These are phyloP conservation scores for Glandiceps talaboti DNA, from an alignment of 53 echinoderm and acorn worm species.

Conservation along the genomic window DNA sequence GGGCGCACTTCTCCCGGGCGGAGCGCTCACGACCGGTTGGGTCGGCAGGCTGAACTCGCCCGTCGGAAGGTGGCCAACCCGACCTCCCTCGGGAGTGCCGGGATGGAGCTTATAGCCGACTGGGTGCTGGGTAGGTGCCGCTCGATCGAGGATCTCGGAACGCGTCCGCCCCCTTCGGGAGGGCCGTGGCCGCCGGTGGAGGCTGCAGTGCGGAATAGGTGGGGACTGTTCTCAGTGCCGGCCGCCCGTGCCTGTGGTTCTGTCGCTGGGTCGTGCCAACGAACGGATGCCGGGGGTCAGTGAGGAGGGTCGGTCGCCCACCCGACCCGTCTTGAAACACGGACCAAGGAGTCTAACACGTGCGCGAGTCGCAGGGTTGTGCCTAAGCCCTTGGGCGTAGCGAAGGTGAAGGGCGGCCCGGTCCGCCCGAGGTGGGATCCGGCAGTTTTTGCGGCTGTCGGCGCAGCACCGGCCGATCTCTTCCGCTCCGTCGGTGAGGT, in stretches of 20 bases:
- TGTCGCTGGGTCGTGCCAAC: slow-evolving; percentile 6
- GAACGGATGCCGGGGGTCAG: slow-evolving; percentile 10
- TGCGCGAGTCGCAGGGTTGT: slow-evolving; percentile 39
- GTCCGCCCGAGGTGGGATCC: slow-evolving; percentile 36
- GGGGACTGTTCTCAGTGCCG: slow-evolving; percentile 9
- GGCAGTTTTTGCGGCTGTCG: slow-evolving; percentile 12
- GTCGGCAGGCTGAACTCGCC: neutral
- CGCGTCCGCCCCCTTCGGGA: slow-evolving; percentile 16
- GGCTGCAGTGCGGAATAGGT: neutral
- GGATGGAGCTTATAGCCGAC: slow-evolving; percentile 5
- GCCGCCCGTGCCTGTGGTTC: neutral
- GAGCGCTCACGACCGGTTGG: slow-evolving; percentile 27
- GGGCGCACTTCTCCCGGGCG: slow-evolving; percentile 29
- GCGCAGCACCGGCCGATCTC: slow-evolving; percentile 49
- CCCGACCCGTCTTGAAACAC: slow-evolving; percentile 38
- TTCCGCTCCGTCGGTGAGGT: slow-evolving; percentile 26
- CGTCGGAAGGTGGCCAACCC: slow-evolving; percentile 1
- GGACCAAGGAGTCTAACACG: slow-evolving; percentile 30
- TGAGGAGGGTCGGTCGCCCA: slow-evolving; percentile 14
- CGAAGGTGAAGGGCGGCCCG: slow-evolving; percentile 57
- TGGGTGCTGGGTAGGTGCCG: neutral
- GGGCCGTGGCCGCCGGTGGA: slow-evolving; percentile 19
- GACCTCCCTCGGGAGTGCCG: too few species aligned
- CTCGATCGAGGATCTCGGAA: slow-evolving; percentile 17
- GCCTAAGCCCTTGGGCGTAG: slow-evolving; percentile 43